Conservation (phyloP, 2,888 invertebrate species). For the Trachelus troglodyta region DNA sequence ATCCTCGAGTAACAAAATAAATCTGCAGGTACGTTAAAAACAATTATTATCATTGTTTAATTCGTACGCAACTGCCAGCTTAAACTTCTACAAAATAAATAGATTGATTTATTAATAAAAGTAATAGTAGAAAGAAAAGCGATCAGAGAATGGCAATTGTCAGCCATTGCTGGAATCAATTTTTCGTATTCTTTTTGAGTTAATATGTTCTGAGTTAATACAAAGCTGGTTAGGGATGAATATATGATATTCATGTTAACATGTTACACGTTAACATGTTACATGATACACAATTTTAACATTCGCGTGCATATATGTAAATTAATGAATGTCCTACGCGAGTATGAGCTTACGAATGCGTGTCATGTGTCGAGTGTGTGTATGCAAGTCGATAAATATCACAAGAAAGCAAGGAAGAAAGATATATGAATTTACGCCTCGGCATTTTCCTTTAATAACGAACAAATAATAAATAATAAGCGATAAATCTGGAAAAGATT, state of each 20-base stretch:
- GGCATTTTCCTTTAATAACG: not conserved
- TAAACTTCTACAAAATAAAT: conserved; percentile 44
- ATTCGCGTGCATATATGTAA: not conserved
- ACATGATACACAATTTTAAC: not conserved
- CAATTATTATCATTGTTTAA: too few species aligned
- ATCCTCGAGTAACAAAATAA: too few species aligned
- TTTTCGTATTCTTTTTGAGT: not conserved
- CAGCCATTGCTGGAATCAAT: too few species aligned
- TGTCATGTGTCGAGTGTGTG: not conserved
- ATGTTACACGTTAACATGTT: too few species aligned
- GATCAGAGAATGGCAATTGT: not conserved
- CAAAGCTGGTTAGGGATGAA: not conserved
- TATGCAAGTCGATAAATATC: conserved; percentile 16
- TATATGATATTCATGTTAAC: not conserved
- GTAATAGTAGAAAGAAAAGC: conserved; percentile 13
- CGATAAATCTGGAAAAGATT: not conserved
- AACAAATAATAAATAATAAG: conserved; percentile 13
- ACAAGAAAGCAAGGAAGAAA: conserved; percentile 20
- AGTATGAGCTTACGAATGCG: not conserved
- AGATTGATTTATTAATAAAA: conserved; percentile 27
- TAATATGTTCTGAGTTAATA: not conserved
- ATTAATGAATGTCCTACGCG: not conserved
- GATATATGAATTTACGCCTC: too few species aligned
- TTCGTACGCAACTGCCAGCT: conserved; percentile 8
- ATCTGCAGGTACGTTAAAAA: too few species aligned